Percentiles rank a stretch among this genome's conserved stretches.
Conservation (phyloP, 2,797 vertebrate genomes). For the Acridotheres tristis region DNA sequence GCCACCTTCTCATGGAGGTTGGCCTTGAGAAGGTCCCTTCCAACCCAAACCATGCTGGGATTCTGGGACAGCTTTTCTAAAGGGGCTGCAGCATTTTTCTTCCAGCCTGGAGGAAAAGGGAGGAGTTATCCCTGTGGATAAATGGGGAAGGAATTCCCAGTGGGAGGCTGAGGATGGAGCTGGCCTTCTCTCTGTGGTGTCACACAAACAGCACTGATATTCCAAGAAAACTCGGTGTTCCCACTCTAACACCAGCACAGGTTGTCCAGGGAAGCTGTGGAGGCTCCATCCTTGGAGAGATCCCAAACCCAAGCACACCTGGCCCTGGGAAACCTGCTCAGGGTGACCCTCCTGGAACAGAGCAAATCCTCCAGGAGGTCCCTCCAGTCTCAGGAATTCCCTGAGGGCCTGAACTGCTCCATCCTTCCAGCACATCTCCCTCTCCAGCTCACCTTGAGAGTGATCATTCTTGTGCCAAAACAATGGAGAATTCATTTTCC, state of each 20-base stretch:
- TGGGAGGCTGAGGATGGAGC: not conserved
- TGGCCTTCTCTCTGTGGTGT: not conserved
- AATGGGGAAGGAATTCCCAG: not conserved
- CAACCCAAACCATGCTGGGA: not conserved
- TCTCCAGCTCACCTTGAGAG: not conserved
- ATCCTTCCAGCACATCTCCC: not conserved
- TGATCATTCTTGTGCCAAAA: not conserved
- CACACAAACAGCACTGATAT: accelerated
- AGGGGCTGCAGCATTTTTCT: not conserved
- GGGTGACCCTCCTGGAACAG: not conserved
- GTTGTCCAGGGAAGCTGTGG: not conserved
- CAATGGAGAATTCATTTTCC: not conserved
- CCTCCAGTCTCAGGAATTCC: not conserved
- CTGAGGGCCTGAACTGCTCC: not conserved
- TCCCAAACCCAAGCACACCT: not conserved
- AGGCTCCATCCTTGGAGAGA: not conserved
- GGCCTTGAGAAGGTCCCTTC: not conserved
- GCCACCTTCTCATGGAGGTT: not conserved
- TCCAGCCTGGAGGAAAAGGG: not conserved
- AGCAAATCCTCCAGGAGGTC: no score
- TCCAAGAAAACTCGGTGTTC: not conserved
- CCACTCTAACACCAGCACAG: accelerated
- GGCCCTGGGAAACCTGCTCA: not conserved
- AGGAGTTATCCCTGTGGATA: not conserved
- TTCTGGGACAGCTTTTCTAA: not conserved